phyloP scores from a whole-genome alignment of 2,888 invertebrate species.

The Callinectes sapidus region DNA sequence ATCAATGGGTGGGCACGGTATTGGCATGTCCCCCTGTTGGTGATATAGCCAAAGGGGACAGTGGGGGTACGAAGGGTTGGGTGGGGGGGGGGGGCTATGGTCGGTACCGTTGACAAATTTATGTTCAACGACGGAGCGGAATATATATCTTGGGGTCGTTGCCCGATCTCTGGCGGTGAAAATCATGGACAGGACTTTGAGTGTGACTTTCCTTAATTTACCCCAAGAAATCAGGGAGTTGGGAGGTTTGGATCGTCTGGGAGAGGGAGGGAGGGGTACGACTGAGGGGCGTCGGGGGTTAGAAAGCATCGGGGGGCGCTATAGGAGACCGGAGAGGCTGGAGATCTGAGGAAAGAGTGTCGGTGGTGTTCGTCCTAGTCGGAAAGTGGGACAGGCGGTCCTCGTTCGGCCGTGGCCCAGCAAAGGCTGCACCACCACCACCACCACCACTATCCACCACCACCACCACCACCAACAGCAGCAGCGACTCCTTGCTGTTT shows the following conservation, averaged over 20 bases:
- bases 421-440: neutral
- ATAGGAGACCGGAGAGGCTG: neutral
- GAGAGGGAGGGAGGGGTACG: neutral
- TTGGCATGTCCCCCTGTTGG: neutral
- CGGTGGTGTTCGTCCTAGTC: constrained; percentile 28
- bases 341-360: neutral
- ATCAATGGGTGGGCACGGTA: neutral
- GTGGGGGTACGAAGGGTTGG: neutral
- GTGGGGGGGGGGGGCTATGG: neutral
- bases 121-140: constrained; percentile 20
- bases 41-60: neutral
- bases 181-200: neutral
- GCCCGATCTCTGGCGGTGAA: constrained; percentile 14
- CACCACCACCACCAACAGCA: neutral
- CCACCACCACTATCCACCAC: neutral
- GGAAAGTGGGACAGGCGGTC: neutral
- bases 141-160: constrained; percentile 37
- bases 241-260: neutral
- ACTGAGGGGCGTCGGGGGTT: neutral
- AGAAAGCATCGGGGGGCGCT: neutral
- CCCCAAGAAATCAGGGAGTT: neutral
- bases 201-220: neutral
- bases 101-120: constrained; percentile 19
- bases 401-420: constrained; percentile 33
- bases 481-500: constrained; percentile 19